Conservation (phyloP, 1,140 invertebrate genomes). For the Littorina saxatilis region DNA sequence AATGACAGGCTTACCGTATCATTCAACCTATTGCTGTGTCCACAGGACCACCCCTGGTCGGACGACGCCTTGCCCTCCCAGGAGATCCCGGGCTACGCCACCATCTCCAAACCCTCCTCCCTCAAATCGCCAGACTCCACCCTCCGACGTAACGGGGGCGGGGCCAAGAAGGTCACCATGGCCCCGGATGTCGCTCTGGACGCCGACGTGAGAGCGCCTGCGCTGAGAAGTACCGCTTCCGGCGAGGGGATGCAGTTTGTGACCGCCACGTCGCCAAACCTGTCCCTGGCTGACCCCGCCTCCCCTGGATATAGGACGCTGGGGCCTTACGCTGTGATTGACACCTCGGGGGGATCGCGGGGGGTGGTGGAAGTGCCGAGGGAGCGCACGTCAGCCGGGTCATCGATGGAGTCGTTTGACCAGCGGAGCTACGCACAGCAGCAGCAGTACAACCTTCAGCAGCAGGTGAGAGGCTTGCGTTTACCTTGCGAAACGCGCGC, state of each 20-base stretch:
- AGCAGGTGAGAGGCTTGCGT: constrained; percentile 11
- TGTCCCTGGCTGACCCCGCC: neutral
- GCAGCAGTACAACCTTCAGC: neutral
- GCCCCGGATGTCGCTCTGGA: constrained; percentile 47
- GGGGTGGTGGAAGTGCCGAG: neutral
- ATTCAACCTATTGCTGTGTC: too few relatives aligned
- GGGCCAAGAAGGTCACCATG: constrained; percentile 49
- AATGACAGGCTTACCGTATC: too few relatives aligned
- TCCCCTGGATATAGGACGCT: constrained; percentile 11
- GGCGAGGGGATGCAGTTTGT: neutral
- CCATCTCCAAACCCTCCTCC: constrained; percentile 44
- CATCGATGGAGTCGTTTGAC: constrained; percentile 23
- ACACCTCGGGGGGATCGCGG: neutral
- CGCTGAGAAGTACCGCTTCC: neutral
- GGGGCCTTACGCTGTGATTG: neutral
- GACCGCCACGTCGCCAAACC: neutral
- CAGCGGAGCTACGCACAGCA: constrained; percentile 32
- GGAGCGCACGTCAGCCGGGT: neutral
- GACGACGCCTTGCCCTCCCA: constrained; percentile 14
- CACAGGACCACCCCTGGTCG: constrained; percentile 31
- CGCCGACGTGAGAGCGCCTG: constrained; percentile 25
- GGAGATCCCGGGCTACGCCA: constrained; percentile 45
- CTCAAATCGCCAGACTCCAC: constrained; percentile 43
- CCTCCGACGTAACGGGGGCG: constrained; percentile 38
- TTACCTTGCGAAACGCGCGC: neutral